These are phyloP conservation scores for Zhengitettix transpicula DNA, from an alignment of 2,888 invertebrate genomes.

Conservation along the genomic window DNA sequence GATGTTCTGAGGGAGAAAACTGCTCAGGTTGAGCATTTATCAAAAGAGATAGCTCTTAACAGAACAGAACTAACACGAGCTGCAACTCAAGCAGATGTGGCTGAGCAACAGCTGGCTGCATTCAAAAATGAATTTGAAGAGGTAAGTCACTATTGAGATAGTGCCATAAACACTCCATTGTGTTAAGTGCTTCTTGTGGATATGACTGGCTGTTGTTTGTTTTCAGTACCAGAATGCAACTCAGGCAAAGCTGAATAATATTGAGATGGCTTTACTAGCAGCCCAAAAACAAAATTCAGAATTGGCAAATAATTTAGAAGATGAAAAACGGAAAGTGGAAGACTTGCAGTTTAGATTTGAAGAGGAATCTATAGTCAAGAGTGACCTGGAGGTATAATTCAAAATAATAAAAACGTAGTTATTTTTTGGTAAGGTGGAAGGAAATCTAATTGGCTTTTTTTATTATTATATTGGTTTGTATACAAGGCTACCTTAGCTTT, in stretches of 20 bases:
- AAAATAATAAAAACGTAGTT: not conserved
- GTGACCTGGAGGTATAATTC: constrained; percentile 63
- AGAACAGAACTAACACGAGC: constrained; percentile 74
- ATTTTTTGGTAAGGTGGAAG: not conserved
- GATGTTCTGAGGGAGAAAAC: constrained; percentile 86
- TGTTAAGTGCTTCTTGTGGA: not conserved
- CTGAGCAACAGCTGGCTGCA: constrained; percentile 42
- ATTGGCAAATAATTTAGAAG: constrained; percentile 48
- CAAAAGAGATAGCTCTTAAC: constrained; percentile 82
- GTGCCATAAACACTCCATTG: not conserved
- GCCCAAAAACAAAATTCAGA: constrained; percentile 38
- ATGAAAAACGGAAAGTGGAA: constrained; percentile 67
- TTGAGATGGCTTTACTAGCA: constrained; percentile 21
- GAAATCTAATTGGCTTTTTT: not conserved
- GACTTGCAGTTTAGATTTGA: constrained; percentile 82
- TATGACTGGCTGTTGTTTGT: not conserved
- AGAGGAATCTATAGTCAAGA: constrained; percentile 77
- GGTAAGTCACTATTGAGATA: constrained; percentile 26
- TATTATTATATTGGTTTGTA: no score
- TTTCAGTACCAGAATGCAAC: constrained; percentile 14
- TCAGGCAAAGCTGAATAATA: not conserved
- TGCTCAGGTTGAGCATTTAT: constrained; percentile 78
- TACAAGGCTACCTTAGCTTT: no score
- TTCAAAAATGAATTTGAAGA: constrained; percentile 47
- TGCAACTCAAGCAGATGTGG: constrained; percentile 63